Conservation (phyloP, 2,888 invertebrate species). For the Hypomecis punctinalis region DNA sequence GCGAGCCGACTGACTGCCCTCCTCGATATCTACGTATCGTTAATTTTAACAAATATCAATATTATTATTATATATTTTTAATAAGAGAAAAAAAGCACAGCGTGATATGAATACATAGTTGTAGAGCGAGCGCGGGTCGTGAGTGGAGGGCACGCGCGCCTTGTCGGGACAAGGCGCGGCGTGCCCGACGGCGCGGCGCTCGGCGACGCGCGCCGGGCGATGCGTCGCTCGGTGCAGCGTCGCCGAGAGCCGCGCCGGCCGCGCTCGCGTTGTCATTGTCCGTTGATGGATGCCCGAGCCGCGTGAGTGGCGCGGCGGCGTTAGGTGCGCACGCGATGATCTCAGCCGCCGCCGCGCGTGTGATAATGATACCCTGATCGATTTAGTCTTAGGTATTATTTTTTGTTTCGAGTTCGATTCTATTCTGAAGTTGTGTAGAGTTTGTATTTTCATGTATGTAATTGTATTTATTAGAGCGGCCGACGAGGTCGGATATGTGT, state of each 20-base stretch:
- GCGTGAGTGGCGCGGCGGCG: conserved; percentile 70
- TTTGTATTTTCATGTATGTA: conserved; percentile 78
- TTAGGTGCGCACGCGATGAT: conserved; percentile 70
- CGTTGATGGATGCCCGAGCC: conserved; percentile 56
- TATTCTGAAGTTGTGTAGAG: conserved; percentile 82
- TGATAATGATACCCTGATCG: conserved; percentile 78
- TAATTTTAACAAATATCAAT: conserved; percentile 84
- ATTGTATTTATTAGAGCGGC: conserved; percentile 81
- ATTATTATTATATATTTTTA: conserved; percentile 84
- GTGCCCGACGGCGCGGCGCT: conserved; percentile 51
- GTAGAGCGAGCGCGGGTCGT: conserved; percentile 52
- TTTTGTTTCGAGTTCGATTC: conserved; percentile 82
- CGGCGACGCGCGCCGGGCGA: conserved; percentile 64
- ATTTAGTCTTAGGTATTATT: conserved; percentile 80
- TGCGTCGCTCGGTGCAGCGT: conserved; percentile 63
- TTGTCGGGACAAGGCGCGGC: conserved; percentile 34
- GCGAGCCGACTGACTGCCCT: conserved; percentile 82
- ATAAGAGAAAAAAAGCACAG: conserved; percentile 84
- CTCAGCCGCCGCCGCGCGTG: conserved; percentile 80
- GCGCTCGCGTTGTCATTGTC: conserved; percentile 71
- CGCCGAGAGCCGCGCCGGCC: conserved; percentile 58
- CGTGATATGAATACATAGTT: conserved; percentile 85
- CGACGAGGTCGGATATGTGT: conserved; percentile 71
- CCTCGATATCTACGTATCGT: conserved; percentile 83
- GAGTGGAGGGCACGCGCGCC: conserved; percentile 38